Conservation (phyloP, 2,797 vertebrate species). For the Hafferia zeledoni region DNA sequence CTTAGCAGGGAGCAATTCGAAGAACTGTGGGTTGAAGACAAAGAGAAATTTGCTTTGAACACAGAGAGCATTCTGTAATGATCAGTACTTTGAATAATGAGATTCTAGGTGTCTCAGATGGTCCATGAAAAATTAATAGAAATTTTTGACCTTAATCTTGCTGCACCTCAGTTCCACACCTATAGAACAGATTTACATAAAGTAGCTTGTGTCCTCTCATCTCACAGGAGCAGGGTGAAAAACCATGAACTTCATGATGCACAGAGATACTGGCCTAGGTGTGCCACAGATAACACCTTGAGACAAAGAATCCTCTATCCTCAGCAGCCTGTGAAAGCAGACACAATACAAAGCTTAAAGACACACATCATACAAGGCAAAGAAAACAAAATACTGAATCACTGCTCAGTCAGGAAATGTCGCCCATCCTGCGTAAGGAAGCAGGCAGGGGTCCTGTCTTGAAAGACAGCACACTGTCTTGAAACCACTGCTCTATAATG, state of each 20-base stretch:
- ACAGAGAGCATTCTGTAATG: constrained; percentile 19
- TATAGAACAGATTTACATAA: constrained; percentile 28
- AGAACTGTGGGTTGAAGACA: constrained; percentile 11
- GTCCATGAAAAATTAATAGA: constrained; percentile 40
- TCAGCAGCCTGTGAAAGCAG: not conserved
- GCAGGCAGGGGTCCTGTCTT: not conserved
- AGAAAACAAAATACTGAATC: constrained; percentile 22
- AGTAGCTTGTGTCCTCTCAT: constrained; percentile 4
- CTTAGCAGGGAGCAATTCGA: not conserved
- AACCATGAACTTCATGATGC: not conserved
- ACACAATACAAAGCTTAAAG: not conserved
- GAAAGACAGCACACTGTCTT: not conserved
- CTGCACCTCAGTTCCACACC: not conserved
- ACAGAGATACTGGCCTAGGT: not conserved
- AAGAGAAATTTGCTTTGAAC: constrained; percentile 42
- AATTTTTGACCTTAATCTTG: constrained; percentile 49
- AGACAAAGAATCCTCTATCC: not conserved
- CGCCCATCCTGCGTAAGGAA: not conserved
- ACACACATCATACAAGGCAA: not conserved
- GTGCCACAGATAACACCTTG: not conserved
- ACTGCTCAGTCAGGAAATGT: not conserved
- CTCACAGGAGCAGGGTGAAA: not conserved
- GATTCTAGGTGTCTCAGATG: constrained; percentile 25
- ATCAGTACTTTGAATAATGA: constrained; percentile 29
- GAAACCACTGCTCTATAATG: not conserved